Conservation (phyloP, 2,113 vertebrate genomes). For the Piprites chloris region DNA sequence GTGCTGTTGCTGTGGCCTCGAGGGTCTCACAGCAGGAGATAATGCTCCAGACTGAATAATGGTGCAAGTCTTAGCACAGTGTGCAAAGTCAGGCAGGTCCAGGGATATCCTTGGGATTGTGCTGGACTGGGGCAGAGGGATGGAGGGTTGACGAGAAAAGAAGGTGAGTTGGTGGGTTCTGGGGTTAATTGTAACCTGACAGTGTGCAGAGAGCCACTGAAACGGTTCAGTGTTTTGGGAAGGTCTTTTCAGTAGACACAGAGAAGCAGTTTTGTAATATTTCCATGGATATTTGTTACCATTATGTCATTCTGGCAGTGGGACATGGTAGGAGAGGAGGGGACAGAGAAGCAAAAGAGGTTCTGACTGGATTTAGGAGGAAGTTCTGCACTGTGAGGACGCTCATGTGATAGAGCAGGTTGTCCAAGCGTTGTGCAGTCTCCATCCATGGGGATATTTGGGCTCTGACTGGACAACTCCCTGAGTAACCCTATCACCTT, state of each 20-base stretch:
- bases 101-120: not conserved
- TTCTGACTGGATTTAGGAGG: not conserved
- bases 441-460: not conserved
- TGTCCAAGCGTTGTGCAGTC: not conserved
- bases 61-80: not conserved
- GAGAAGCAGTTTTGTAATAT: not conserved
- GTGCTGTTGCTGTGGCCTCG: not conserved
- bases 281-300: not conserved
- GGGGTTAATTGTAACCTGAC: not conserved
- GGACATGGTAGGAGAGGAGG: not conserved
- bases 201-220: not conserved
- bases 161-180: rapidly evolving
- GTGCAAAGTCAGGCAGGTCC: not conserved
- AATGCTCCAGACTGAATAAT: not conserved
- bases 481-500: not conserved
- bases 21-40: not conserved
- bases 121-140: too few species aligned
- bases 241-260: not conserved
- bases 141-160: not conserved
- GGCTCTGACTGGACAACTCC: not conserved
- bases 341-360: not conserved
- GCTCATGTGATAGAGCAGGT: too few species aligned
- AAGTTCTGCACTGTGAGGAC: rapidly evolving
- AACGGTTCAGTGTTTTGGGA: not conserved
- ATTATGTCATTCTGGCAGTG: not conserved